phyloP scores from a whole-genome alignment of 2,113 vertebrate species.

The Neogobius melanostomus region DNA sequence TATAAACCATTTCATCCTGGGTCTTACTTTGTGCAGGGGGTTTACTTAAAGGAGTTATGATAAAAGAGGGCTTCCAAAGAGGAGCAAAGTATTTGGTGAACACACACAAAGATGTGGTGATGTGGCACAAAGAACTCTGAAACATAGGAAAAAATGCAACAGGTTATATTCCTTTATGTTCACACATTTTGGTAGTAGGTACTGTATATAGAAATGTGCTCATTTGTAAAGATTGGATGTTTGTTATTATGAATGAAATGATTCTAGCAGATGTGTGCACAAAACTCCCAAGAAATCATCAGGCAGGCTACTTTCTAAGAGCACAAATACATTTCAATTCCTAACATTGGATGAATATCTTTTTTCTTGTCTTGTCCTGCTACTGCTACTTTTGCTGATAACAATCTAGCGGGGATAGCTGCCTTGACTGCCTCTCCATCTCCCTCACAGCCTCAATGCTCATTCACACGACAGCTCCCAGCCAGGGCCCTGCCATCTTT shows the following conservation, averaged over 20 bases:
- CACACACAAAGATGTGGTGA: no score
- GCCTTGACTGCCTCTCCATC: slow-evolving; percentile 54
- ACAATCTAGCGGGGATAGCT: slow-evolving; percentile 65
- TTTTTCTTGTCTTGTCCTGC: slow-evolving; percentile 37
- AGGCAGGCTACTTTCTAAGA: background rate
- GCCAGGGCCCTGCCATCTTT: slow-evolving; percentile 35
- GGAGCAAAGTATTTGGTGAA: background rate
- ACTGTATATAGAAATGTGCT: no score
- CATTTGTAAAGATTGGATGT: no score
- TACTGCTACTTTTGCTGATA: slow-evolving; percentile 44
- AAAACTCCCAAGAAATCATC: background rate
- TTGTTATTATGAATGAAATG: no score
- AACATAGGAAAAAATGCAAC: no score
- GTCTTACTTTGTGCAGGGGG: slow-evolving; percentile 19
- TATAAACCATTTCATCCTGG: slow-evolving; percentile 42
- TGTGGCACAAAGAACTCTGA: no score
- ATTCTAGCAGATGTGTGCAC: no score
- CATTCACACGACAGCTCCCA: slow-evolving; percentile 30
- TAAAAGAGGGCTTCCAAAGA: background rate
- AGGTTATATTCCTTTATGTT: no score
- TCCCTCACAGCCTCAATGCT: slow-evolving; percentile 47
- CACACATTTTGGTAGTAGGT: no score
- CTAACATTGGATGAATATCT: slow-evolving; percentile 36
- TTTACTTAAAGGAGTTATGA: background rate
- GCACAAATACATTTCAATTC: background rate